These are phyloP conservation scores for Petrosia ficiformis DNA, from an alignment of 37 sponge, comb jelly and placozoan genomes.

Conservation along the genomic window DNA sequence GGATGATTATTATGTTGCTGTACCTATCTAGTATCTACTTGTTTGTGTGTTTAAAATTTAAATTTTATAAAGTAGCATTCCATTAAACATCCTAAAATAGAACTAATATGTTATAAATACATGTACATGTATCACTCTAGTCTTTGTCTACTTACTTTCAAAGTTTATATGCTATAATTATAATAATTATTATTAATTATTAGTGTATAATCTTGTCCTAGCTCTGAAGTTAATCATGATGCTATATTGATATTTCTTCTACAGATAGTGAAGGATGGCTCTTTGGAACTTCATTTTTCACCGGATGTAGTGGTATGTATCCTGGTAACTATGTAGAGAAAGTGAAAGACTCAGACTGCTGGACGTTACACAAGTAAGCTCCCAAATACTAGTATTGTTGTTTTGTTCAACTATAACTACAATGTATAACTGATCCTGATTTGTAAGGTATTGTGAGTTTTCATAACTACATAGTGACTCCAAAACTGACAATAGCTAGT, in stretches of 20 bases:
- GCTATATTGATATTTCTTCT: background rate
- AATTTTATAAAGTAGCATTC: no score
- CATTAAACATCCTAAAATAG: no score
- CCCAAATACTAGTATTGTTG: no score
- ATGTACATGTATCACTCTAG: no score
- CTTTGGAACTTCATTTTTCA: slow-evolving; percentile 69
- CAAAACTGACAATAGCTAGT: background rate
- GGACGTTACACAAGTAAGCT: slow-evolving; percentile 81
- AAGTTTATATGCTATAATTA: background rate
- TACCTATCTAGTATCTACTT: no score
- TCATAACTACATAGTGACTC: no score
- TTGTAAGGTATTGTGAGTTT: background rate
- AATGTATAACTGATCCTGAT: background rate
- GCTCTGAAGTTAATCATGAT: no score
- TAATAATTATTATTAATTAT: background rate
- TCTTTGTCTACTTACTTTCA: no score
- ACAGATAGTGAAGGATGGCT: slow-evolving; percentile 85
- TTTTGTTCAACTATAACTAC: no score
- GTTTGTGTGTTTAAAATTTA: no score
- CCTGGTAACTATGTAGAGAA: slow-evolving; percentile 92
- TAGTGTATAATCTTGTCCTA: background rate
- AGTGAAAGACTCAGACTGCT: slow-evolving; percentile 82
- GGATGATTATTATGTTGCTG: no score
- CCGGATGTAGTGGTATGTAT: slow-evolving; percentile 75
- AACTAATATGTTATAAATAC: no score